Conservation (phyloP, 2,113 vertebrate species). For the Fulica atra region DNA sequence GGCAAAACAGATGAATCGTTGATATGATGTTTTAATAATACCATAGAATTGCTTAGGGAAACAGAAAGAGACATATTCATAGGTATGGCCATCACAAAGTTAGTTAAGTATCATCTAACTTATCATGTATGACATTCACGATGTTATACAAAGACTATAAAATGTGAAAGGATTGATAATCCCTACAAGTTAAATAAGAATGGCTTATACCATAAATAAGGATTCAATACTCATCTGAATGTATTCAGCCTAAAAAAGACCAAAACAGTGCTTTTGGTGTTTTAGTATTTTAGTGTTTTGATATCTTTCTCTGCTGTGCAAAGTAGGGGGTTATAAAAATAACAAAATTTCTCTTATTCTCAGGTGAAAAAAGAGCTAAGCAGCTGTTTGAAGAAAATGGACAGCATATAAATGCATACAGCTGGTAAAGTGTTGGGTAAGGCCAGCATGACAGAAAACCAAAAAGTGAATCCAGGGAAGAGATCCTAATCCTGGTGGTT, state of each 20-base stretch:
- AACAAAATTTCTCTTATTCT: not conserved
- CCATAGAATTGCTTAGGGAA: not conserved
- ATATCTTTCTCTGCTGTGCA: not conserved
- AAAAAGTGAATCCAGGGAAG: not conserved
- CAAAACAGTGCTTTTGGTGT: no score
- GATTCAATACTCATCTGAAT: not conserved
- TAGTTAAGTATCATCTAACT: not conserved
- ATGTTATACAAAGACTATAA: not conserved
- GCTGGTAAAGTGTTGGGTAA: not conserved
- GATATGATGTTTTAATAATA: not conserved
- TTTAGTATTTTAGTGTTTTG: not conserved
- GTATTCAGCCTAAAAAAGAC: not conserved
- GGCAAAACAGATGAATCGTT: not conserved
- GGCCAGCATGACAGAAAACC: not conserved
- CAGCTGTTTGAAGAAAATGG: not conserved
- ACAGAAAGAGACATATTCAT: not conserved
- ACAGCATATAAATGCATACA: not conserved
- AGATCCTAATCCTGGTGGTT: not conserved
- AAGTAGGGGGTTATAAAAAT: not conserved
- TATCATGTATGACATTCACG: not conserved
- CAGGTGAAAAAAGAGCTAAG: not conserved
- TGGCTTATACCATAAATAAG: not conserved
- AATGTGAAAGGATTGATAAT: not conserved
- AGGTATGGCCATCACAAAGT: not conserved
- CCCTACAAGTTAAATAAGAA: not conserved